phyloP scores from a whole-genome alignment of 2,888 invertebrate genomes.

The Mesochorus sp. region DNA sequence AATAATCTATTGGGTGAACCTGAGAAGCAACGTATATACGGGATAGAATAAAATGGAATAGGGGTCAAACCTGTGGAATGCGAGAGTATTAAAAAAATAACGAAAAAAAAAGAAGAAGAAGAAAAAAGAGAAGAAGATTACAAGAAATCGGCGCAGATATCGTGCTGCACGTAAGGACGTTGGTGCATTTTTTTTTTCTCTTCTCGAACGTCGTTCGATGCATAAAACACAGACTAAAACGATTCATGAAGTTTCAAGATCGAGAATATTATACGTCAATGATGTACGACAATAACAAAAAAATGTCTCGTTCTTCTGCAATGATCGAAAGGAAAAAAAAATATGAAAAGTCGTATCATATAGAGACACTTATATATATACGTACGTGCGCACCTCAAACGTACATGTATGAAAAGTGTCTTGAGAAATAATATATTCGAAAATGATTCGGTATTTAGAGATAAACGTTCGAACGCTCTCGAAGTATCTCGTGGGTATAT shows the following conservation, averaged over 20 bases:
- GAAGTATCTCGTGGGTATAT: conserved; percentile 1
- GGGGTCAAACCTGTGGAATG: not conserved
- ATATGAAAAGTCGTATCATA: not conserved
- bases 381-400: not conserved
- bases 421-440: conserved; percentile 43
- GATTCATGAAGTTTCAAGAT: not conserved
- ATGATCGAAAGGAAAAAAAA: not conserved
- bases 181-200: not conserved
- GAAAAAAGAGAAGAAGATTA: not conserved
- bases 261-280: not conserved
- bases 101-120: not conserved
- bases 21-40: not conserved
- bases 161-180: not conserved
- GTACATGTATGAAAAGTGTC: not conserved
- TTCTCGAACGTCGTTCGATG: not conserved
- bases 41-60: not conserved
- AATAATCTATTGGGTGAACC: not conserved
- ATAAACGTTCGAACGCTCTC: conserved; percentile 25
- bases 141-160: conserved; percentile 7
- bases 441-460: conserved; percentile 40
- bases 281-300: not conserved
- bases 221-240: not conserved
- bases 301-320: not conserved
- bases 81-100: not conserved
- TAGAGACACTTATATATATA: not conserved